Percentiles rank a stretch among this genome's conserved stretches.
phyloP scores from a whole-genome alignment of 1,140 invertebrate genomes.

The Neodiprion lecontei region DNA sequence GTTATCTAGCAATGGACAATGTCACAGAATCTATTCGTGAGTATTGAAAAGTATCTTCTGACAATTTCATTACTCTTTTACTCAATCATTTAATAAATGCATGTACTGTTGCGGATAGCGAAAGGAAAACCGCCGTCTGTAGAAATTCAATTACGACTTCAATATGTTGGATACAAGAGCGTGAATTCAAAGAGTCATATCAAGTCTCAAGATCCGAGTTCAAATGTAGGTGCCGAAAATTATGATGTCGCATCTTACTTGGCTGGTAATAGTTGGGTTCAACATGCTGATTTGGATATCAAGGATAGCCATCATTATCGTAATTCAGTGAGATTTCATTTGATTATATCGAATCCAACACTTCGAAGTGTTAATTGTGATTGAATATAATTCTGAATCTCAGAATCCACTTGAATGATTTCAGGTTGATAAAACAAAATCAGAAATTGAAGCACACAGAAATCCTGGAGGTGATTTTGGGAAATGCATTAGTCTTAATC shows the following conservation, averaged over 20 bases:
- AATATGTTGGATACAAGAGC: slow-evolving; percentile 39
- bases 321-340: background rate
- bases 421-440: slow-evolving; percentile 25
- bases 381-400: background rate
- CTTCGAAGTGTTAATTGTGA: background rate
- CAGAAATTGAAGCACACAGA: slow-evolving; percentile 39
- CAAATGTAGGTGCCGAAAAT: background rate
- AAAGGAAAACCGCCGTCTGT: slow-evolving; percentile 12
- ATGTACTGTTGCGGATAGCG: background rate
- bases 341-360: background rate
- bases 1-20: slow-evolving; percentile 38
- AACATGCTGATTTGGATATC: background rate
- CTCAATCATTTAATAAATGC: background rate
- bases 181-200: background rate
- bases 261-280: background rate
- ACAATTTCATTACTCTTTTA: background rate
- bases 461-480: slow-evolving; percentile 44
- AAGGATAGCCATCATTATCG: background rate
- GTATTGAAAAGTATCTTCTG: background rate
- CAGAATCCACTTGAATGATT: slow-evolving; percentile 9
- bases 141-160: slow-evolving; percentile 39
- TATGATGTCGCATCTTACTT: background rate
- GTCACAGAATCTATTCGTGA: background rate
- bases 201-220: background rate
- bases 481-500: slow-evolving; percentile 23